These are phyloP conservation scores for Biston betularia DNA, from an alignment of 2,888 invertebrate genomes.

Conservation along the genomic window DNA sequence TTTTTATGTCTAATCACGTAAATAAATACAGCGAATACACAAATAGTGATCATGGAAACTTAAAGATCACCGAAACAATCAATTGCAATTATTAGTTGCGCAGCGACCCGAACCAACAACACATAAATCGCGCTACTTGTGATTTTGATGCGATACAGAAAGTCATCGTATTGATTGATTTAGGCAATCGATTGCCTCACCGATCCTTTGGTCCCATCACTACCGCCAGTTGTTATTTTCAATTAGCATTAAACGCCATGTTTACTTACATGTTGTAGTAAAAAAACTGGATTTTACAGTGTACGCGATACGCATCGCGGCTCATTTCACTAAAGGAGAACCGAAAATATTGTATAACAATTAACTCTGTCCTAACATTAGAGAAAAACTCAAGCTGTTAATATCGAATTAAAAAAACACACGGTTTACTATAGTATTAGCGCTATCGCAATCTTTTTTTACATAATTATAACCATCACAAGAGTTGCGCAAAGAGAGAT, in stretches of 20 bases:
- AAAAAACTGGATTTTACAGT: neutral
- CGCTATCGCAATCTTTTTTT: conserved; percentile 1
- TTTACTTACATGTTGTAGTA: neutral
- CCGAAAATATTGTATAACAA: neutral
- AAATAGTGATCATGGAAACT: neutral
- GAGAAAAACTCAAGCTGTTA: conserved; percentile 16
- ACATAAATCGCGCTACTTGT: too few relatives aligned
- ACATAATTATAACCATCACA: conserved; percentile 5
- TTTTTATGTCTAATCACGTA: neutral
- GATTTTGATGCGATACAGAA: too few relatives aligned
- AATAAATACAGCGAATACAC: neutral
- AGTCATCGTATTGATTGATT: too few relatives aligned
- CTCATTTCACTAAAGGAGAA: neutral
- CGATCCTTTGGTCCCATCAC: too few relatives aligned
- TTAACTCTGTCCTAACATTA: neutral
- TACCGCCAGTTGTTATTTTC: too few relatives aligned
- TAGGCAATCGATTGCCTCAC: too few relatives aligned
- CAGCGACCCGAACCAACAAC: too few relatives aligned
- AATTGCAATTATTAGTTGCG: neutral
- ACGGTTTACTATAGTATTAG: neutral
- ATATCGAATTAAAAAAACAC: conserved; percentile 3
- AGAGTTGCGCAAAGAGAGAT: neutral
- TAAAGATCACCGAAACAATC: too few relatives aligned
- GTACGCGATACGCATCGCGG: neutral
- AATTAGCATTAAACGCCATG: neutral